These are phyloP conservation scores for Ceryle rudis DNA, from an alignment of 2,797 vertebrate species.

Conservation along the genomic window DNA sequence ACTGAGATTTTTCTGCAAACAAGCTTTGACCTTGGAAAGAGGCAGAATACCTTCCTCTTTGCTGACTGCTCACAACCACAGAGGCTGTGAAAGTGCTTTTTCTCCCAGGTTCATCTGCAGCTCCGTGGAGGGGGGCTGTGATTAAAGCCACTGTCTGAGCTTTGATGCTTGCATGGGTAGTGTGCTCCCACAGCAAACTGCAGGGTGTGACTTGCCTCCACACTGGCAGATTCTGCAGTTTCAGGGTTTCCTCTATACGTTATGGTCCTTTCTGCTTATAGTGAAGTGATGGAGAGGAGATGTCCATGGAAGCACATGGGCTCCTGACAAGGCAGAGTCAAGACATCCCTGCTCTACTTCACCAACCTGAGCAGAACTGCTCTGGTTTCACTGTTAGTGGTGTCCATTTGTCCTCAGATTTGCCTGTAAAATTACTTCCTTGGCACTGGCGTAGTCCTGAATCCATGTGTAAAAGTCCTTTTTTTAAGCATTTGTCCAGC, in stretches of 20 bases:
- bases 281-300: neutral
- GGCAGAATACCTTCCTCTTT: neutral
- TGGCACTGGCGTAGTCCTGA: neutral
- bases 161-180: neutral
- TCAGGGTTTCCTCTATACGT: neutral
- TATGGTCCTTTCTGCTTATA: neutral
- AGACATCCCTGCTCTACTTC: neutral
- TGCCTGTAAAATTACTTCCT: neutral
- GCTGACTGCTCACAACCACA: neutral
- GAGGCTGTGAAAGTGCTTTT: neutral
- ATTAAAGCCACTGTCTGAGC: neutral
- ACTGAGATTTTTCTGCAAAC: neutral
- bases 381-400: neutral
- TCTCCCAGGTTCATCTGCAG: neutral
- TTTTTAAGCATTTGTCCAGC: neutral
- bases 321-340: neutral
- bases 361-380: neutral
- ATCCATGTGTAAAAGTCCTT: neutral
- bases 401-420: neutral
- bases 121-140: accelerated
- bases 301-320: neutral
- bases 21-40: neutral
- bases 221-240: neutral
- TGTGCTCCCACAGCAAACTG: accelerated
- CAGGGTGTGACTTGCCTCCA: neutral